These are phyloP conservation scores for Drosophila pseudotakahashii DNA, from an alignment of 2,888 invertebrate species.

Conservation along the genomic window DNA sequence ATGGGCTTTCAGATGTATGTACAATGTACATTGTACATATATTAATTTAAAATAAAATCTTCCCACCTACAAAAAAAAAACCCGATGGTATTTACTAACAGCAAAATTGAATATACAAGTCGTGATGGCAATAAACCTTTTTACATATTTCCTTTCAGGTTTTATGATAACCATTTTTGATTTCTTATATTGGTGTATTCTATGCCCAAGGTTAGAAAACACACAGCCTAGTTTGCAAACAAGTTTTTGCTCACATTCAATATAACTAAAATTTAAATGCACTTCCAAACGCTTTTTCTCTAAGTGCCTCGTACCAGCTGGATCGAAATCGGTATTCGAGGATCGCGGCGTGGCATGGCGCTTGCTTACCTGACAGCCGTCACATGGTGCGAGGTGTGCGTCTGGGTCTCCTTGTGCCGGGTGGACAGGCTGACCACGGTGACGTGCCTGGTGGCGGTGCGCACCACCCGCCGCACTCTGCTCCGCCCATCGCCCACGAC, in stretches of 20 bases:
- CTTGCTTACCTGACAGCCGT: conserved; percentile 85
- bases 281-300: neutral
- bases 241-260: neutral
- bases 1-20: too few relatives aligned
- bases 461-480: conserved; percentile 84
- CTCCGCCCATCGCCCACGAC: conserved; percentile 84
- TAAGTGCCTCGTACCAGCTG: conserved; percentile 12
- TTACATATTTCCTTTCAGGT: neutral
- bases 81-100: too few relatives aligned
- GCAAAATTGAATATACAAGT: neutral
- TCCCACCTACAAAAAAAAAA: too few relatives aligned
- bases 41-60: too few relatives aligned
- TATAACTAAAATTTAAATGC: neutral
- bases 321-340: neutral
- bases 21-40: too few relatives aligned
- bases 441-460: conserved; percentile 84
- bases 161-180: neutral
- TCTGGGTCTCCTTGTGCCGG: conserved; percentile 84
- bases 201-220: too few relatives aligned
- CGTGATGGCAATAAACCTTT: neutral
- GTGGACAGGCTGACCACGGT: conserved; percentile 84
- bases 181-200: too few relatives aligned
- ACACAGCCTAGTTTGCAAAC: neutral
- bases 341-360: conserved; percentile 11
- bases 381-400: conserved; percentile 84